Base-by-base conservation (phyloP, 1,140 invertebrate genomes). In the Drosophila elegans region DNA sequence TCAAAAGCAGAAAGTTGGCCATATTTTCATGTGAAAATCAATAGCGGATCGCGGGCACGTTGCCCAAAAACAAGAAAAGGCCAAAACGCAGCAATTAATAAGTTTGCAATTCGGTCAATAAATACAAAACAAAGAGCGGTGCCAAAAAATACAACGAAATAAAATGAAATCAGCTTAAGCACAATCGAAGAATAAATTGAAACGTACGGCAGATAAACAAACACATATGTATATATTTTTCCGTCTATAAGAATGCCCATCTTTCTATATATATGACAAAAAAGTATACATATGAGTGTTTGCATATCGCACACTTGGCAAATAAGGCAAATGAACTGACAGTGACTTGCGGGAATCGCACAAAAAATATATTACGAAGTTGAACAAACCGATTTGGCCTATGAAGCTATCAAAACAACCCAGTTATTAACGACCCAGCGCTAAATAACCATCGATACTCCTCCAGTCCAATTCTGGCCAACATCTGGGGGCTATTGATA, bases 71-170 rank as follows among this genome's bases (percentile, higher is more conserved):
- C 49, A 16, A 3, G 34, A 45, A 71, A 38, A 48, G 42, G 7
- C 62, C 60, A 13, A 66, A 57, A 6, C 67, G 62, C 59, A 60
- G 53, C 73, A 80, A 80, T 85, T 85, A 84, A 85, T 84, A 85
- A 84, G 66, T 74, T 51, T 81, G 74, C 80, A 77, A 77, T 85
- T 85, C 81, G 80, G 53, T 81, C 77, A 86, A 84, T 84, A 84
- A 84, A 76, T 60, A 54, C 63, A 79, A 80, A 73, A 78, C 55
- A 79, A 57, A 41, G 36, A 54, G 27, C 63, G 13, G 34, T 49
- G 59, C 72, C 59, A 64, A 82, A 84, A 84, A 84, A 80, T 80
- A 32, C 45, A 66, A 34, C 46, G 39, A 78, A 63, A 68, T 44
- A 44, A 53, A 51, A 41, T 42, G 16, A 53, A 16, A 60, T 45